Conservation (phyloP, 2,888 invertebrate genomes). For the Tholera decimalis region DNA sequence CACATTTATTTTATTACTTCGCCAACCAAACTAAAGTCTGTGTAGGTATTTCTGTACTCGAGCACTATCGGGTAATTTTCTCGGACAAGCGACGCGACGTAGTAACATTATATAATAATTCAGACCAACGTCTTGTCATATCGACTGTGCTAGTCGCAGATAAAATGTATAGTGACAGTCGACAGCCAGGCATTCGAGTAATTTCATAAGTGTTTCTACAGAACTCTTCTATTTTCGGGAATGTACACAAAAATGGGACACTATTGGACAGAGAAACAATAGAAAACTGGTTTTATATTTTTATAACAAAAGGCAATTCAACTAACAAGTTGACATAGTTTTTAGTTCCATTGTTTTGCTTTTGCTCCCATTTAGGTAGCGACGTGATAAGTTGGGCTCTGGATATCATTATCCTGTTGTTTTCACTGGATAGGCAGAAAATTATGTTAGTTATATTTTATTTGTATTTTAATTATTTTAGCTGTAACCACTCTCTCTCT, state of each 20-base stretch:
- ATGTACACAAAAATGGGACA: conserved; percentile 31
- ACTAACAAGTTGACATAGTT: conserved; percentile 58
- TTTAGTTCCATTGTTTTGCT: conserved; percentile 49
- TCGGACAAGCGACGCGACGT: conserved; percentile 7
- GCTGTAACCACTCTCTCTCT: no score
- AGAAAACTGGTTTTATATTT: conserved; percentile 43
- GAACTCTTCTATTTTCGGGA: conserved; percentile 16
- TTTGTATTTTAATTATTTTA: no score
- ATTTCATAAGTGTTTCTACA: conserved; percentile 43
- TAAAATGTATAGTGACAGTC: conserved; percentile 32
- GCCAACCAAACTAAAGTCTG: background rate
- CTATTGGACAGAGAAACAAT: conserved; percentile 21
- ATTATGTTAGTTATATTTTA: background rate
- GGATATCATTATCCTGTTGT: background rate
- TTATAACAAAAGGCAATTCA: conserved; percentile 55
- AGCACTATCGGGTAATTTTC: conserved; percentile 16
- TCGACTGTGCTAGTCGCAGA: conserved; percentile 7
- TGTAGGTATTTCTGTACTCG: background rate
- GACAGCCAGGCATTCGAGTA: conserved; percentile 34
- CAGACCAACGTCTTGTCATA: conserved; percentile 31
- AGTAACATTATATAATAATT: conserved; percentile 34
- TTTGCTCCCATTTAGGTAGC: conserved; percentile 39
- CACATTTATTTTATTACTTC: no score
- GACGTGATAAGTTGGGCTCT: background rate
- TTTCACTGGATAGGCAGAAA: background rate